A percentile compares a stretch with the other conserved stretches of the same genome.
phyloP scores from a whole-genome alignment of 2,113 vertebrate genomes.

The Chlamydotis undulata region DNA sequence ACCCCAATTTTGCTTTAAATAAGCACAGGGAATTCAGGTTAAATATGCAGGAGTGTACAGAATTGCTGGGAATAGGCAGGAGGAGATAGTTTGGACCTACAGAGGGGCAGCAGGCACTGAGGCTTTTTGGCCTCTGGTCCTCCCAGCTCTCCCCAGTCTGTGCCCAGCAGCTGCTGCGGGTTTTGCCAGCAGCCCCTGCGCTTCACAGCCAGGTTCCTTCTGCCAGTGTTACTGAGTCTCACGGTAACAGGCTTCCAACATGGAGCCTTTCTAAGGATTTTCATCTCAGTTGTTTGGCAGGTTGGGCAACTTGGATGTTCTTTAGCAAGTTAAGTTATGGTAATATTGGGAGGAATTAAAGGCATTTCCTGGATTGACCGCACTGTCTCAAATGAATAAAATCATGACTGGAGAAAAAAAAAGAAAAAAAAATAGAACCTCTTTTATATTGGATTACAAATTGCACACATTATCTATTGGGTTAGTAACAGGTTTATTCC shows the following conservation, averaged over 20 bases:
- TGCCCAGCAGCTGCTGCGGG: neutral
- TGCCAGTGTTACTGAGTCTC: neutral
- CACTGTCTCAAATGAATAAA: neutral
- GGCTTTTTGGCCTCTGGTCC: too few species aligned
- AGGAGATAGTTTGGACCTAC: neutral
- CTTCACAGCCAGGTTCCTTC: neutral
- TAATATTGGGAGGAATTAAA: neutral
- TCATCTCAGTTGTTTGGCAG: neutral
- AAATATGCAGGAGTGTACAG: neutral
- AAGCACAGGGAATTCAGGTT: neutral
- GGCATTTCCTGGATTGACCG: neutral
- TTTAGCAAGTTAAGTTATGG: neutral
- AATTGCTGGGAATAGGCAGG: neutral
- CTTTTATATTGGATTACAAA: neutral
- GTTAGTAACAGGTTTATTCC: neutral
- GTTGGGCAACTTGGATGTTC: neutral
- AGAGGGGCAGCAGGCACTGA: too few species aligned
- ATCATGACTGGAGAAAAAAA: neutral
- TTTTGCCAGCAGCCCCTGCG: neutral
- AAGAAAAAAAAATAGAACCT: neutral
- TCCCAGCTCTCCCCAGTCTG: too few species aligned
- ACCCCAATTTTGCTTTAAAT: neutral
- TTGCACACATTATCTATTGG: neutral
- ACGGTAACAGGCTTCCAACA: neutral
- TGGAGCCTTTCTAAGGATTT: neutral